These are phyloP conservation scores for Opisthocomus hoazin DNA, from an alignment of 2,113 vertebrate species.

Conservation along the genomic window DNA sequence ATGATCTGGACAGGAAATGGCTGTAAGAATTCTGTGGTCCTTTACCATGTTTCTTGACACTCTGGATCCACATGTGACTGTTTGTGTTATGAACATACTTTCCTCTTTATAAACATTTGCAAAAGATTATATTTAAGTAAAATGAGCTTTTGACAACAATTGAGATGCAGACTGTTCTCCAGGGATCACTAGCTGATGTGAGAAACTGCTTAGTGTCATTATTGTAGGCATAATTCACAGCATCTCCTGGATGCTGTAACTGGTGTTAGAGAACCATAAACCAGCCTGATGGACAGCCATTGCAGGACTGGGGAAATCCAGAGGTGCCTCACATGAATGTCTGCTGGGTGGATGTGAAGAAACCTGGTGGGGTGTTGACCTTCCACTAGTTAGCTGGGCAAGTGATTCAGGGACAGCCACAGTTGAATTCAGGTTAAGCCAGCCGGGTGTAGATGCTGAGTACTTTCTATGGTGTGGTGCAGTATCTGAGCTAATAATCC, in stretches of 20 bases:
- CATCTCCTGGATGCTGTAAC: not conserved
- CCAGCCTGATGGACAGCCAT: not conserved
- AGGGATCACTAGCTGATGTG: not conserved
- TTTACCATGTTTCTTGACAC: not conserved
- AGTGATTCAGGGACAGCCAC: not conserved
- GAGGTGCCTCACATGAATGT: not conserved
- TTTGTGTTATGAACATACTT: not conserved
- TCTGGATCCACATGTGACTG: not conserved
- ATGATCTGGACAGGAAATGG: not conserved
- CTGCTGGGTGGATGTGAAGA: not conserved
- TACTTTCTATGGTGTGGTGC: not conserved
- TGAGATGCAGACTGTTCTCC: not conserved
- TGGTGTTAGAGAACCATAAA: not conserved
- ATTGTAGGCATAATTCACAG: not conserved
- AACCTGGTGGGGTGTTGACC: accelerated
- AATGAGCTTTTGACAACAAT: not conserved
- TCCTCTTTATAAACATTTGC: not conserved
- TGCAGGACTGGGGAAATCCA: not conserved
- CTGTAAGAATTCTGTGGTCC: not conserved
- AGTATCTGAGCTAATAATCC: not conserved
- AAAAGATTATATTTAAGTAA: not conserved
- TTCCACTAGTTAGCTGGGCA: not conserved
- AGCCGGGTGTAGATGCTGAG: not conserved
- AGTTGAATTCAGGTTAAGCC: not conserved
- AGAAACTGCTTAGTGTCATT: not conserved